A percentile compares a stretch with the other conserved stretches of the same genome.
These are phyloP conservation scores for Plectrocnemia conspersa DNA, from an alignment of 1,140 invertebrate genomes.

Conservation along the genomic window DNA sequence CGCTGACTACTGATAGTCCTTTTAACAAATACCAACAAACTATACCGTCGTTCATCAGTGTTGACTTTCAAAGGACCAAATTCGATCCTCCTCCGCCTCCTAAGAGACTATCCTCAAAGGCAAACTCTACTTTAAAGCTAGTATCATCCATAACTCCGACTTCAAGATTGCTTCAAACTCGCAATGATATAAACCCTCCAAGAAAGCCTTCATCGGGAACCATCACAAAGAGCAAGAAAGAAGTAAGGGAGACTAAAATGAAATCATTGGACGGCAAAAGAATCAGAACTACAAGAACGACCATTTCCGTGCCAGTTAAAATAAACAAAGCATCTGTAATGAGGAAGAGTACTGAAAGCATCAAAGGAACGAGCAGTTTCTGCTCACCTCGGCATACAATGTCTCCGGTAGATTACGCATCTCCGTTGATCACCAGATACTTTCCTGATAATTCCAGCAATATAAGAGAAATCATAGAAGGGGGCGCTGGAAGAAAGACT, in stretches of 20 bases:
- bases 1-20: conserved; percentile 35
- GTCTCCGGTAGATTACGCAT: conserved; percentile 45
- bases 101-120: conserved; percentile 65
- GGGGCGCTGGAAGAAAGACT: conserved; percentile 47
- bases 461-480: conserved; percentile 44
- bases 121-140: conserved; percentile 63
- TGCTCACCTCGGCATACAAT: conserved; percentile 46
- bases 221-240: conserved; percentile 41
- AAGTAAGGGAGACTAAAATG: conserved; percentile 36
- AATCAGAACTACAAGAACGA: conserved; percentile 42
- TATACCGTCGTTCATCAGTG: conserved; percentile 48
- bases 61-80: conserved; percentile 34
- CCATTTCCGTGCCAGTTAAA: conserved; percentile 42
- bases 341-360: conserved; percentile 29
- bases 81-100: conserved; percentile 62
- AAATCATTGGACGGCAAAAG: conserved; percentile 31
- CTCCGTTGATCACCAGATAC: conserved; percentile 37
- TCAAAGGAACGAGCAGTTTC: conserved; percentile 45
- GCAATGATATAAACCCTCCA: conserved; percentile 48
- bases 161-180: conserved; percentile 28
- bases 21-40: conserved; percentile 47
- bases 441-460: conserved; percentile 29
- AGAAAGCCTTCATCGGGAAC: no score
- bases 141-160: conserved; percentile 53
- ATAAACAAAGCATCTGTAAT: conserved; percentile 19